Evolutionary conservation across 2,888 invertebrate genomes (phyloP).

Genomic region (Allacma fusca): DNA sequence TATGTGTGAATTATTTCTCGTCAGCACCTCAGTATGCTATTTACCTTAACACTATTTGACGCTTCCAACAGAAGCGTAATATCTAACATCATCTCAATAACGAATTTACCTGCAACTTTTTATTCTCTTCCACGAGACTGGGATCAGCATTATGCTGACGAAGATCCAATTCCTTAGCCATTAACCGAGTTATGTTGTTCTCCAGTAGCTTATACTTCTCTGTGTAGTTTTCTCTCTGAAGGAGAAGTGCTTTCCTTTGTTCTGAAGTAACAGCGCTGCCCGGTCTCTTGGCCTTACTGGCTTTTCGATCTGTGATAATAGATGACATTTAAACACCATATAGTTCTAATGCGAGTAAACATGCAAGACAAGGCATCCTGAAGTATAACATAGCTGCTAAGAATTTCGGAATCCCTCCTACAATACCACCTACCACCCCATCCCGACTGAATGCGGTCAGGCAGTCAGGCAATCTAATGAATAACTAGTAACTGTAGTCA

Average conservation of each 20-base stretch:
- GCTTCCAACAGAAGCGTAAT: no score
- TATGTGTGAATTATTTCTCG: no score
- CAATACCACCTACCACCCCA: no score
- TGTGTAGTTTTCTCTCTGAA: conserved; percentile 83
- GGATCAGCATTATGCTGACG: conserved; percentile 68
- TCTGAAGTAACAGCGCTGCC: conserved; percentile 62
- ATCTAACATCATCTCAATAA: background rate
- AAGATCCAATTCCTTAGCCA: conserved; percentile 80
- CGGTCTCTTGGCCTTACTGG: conserved; percentile 45
- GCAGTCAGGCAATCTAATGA: no score
- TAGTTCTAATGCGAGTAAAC: background rate
- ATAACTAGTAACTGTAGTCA: no score
- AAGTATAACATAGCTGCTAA: no score
- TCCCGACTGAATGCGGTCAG: no score
- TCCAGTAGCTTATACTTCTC: conserved; percentile 77
- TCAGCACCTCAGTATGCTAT: no score
- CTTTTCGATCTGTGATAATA: conserved; percentile 41
- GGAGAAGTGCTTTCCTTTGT: conserved; percentile 80
- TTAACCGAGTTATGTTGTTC: conserved; percentile 79
- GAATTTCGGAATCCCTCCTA: no score
- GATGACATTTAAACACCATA: background rate
- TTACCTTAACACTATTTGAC: no score
- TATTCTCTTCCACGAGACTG: conserved; percentile 72
- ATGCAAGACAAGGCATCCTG: background rate
- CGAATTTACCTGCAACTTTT: conserved; percentile 81